These are phyloP conservation scores for Thalassoma bifasciatum DNA, from an alignment of 2,113 vertebrate genomes.

Conservation along the genomic window DNA sequence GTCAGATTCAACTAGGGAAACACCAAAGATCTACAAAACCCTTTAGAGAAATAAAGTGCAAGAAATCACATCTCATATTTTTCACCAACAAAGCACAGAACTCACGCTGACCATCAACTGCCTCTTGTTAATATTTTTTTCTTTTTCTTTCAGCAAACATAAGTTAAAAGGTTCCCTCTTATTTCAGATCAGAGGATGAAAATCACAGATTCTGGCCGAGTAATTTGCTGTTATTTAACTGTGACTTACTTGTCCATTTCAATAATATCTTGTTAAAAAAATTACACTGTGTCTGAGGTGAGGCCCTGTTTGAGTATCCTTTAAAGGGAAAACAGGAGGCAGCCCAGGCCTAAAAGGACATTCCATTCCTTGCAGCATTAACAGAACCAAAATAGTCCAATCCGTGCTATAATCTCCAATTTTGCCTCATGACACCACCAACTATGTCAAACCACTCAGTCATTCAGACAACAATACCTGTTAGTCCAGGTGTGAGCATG, in stretches of 20 bases:
- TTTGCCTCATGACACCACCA: not conserved
- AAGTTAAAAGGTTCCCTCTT: too few relatives aligned
- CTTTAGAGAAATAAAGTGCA: too few relatives aligned
- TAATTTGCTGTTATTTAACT: too few relatives aligned
- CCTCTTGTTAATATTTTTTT: too few relatives aligned
- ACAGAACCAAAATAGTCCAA: slow-evolving; percentile 45
- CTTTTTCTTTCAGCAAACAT: too few relatives aligned
- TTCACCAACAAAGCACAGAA: too few relatives aligned
- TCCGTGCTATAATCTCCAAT: slow-evolving; percentile 9
- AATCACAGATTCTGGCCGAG: too few relatives aligned
- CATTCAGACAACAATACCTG: not conserved
- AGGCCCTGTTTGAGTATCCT: slow-evolving; percentile 36
- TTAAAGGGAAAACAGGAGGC: slow-evolving; percentile 50
- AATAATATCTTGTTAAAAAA: not conserved
- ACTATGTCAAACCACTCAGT: not conserved
- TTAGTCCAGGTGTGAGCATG: not conserved
- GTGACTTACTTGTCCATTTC: not conserved
- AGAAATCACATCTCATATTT: too few relatives aligned
- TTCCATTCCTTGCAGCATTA: slow-evolving; percentile 57
- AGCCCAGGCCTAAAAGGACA: slow-evolving; percentile 25
- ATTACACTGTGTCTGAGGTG: not conserved
- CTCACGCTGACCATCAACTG: not conserved
- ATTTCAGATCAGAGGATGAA: too few relatives aligned
- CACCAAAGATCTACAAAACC: not conserved
- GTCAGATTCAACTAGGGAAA: not conserved